phyloP scores from a whole-genome alignment of 2,888 invertebrate genomes.

The Phyllotreta striolata region DNA sequence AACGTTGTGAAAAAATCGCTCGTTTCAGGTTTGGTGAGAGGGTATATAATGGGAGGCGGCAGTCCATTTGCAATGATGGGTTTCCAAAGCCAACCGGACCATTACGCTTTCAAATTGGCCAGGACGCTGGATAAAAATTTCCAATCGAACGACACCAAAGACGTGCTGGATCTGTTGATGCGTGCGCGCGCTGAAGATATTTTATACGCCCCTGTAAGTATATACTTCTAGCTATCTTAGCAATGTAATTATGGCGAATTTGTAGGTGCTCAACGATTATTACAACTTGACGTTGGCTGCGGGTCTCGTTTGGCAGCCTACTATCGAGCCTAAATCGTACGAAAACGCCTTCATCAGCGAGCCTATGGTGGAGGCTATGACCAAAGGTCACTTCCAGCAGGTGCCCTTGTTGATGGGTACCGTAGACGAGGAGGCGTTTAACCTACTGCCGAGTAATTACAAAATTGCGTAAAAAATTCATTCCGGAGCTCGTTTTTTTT shows the following conservation, averaged over 20 bases:
- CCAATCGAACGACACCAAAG: constrained; percentile 21
- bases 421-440: constrained; percentile 27
- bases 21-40: constrained; percentile 22
- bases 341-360: constrained; percentile 22
- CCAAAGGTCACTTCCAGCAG: constrained; percentile 30
- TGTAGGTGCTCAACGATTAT: constrained; percentile 23
- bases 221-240: neutral
- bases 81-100: constrained; percentile 23
- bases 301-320: constrained; percentile 31
- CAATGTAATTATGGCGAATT: neutral
- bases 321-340: constrained; percentile 26
- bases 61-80: constrained; percentile 17
- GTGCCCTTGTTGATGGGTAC: constrained; percentile 31
- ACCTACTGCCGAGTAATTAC: constrained; percentile 15
- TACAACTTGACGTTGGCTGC: constrained; percentile 13
- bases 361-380: constrained; percentile 26
- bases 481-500: no score
- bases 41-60: constrained; percentile 28
- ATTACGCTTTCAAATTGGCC: constrained; percentile 29
- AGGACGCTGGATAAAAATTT: constrained; percentile 22
- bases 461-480: no score
- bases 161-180: constrained; percentile 22
- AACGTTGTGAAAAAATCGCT: no score
- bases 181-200: constrained; percentile 20
- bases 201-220: constrained; percentile 21